Conservation (phyloP, 2,888 invertebrate species). For the Mesochorus sp. region DNA sequence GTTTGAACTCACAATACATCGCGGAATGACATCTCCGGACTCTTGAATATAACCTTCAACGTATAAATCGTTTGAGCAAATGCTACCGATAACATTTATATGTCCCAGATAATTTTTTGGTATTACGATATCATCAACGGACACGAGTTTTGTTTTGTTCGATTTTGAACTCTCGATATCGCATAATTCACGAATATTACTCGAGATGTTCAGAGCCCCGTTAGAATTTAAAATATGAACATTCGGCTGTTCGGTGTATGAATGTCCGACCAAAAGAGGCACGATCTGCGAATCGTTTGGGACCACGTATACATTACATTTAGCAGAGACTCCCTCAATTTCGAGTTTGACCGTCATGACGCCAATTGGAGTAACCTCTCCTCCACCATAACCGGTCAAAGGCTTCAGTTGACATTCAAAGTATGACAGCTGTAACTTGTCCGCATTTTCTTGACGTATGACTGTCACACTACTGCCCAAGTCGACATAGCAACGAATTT, state of each 20-base stretch:
- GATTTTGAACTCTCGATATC: slow-evolving; percentile 16
- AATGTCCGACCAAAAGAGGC: slow-evolving; percentile 66
- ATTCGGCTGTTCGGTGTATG: slow-evolving; percentile 64
- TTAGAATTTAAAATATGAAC: slow-evolving; percentile 59
- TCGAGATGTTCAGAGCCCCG: slow-evolving; percentile 52
- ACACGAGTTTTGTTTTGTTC: slow-evolving; percentile 17
- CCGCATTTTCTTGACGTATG: slow-evolving; percentile 24
- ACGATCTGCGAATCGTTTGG: slow-evolving; percentile 62
- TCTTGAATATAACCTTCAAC: slow-evolving; percentile 55
- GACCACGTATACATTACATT: slow-evolving; percentile 50
- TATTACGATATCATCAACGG: slow-evolving; percentile 35
- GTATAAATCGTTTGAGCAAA: slow-evolving; percentile 44
- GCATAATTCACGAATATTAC: slow-evolving; percentile 37
- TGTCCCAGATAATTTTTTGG: slow-evolving; percentile 59
- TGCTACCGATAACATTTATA: slow-evolving; percentile 40
- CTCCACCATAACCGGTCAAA: slow-evolving; percentile 36
- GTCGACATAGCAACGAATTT: slow-evolving; percentile 28
- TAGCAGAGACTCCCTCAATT: neutral
- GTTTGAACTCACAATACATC: slow-evolving; percentile 57
- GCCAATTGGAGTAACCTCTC: slow-evolving; percentile 18
- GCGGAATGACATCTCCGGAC: slow-evolving; percentile 50
- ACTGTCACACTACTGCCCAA: slow-evolving; percentile 16
- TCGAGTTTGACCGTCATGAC: slow-evolving; percentile 8
- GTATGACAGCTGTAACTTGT: slow-evolving; percentile 11
- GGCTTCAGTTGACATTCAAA: neutral